Evolutionary conservation across 2,113 vertebrate genomes (phyloP).

Genomic region (Aphyosemion australe): DNA sequence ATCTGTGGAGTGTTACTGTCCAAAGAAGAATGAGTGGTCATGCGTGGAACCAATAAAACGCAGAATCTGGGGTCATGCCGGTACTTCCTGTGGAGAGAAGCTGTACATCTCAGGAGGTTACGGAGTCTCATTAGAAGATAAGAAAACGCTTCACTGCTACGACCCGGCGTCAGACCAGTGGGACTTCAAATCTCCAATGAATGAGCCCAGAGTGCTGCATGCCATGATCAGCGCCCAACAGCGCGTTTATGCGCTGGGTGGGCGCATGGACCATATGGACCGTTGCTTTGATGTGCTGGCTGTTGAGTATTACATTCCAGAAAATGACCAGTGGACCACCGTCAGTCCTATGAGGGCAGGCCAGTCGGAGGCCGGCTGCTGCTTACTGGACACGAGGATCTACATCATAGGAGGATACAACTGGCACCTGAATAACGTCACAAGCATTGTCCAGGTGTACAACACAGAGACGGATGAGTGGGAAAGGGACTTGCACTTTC

Average conservation of each 20-base stretch:
- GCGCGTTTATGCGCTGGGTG: constrained; percentile 89
- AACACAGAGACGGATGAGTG: constrained; percentile 94
- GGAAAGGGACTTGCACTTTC: constrained; percentile 97
- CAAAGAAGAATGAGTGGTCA: constrained; percentile 90
- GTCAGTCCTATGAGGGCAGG: constrained; percentile 93
- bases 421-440: constrained; percentile 98
- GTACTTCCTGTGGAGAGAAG: constrained; percentile 81
- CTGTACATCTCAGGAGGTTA: constrained; percentile 95
- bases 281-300: constrained; percentile 94
- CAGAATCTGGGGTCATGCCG: constrained; percentile 95
- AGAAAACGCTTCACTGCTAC: constrained; percentile 92
- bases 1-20: constrained; percentile 92
- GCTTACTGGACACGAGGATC: constrained; percentile 88
- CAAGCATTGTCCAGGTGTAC: constrained; percentile 95
- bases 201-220: constrained; percentile 91
- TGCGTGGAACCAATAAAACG: constrained; percentile 90
- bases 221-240: constrained; percentile 85
- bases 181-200: constrained; percentile 92
- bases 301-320: constrained; percentile 90
- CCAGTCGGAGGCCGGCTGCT: constrained; percentile 95
- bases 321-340: constrained; percentile 92
- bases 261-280: constrained; percentile 96
- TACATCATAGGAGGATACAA: constrained; percentile 95
- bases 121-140: constrained; percentile 92
- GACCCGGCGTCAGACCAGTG: constrained; percentile 85